Evolutionary conservation across 2,888 invertebrate genomes (phyloP).

Genomic region (Amphimallon solstitiale): DNA sequence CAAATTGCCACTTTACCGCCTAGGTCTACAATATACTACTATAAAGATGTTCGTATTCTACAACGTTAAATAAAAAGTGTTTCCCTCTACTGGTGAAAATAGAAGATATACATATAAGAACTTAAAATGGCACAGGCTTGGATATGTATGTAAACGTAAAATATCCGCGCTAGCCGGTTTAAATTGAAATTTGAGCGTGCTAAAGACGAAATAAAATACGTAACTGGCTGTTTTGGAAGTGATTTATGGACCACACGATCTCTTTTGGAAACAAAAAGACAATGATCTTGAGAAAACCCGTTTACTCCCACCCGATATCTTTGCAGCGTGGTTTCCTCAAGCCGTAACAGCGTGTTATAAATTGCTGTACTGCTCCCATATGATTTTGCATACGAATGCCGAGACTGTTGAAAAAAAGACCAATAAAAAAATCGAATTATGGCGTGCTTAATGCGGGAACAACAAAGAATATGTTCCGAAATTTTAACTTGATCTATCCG

Average conservation of each 20-base stretch:
- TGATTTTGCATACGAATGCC: conserved; percentile 20
- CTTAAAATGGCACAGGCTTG: too few relatives aligned
- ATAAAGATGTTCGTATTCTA: too few relatives aligned
- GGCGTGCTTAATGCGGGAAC: conserved; percentile 10
- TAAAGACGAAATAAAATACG: conserved; percentile 4
- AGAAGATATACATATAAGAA: too few relatives aligned
- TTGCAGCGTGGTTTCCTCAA: conserved; percentile 16
- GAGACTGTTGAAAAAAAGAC: conserved; percentile 16
- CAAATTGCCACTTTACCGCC: too few relatives aligned
- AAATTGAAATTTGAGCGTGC: too few relatives aligned
- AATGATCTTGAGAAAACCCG: conserved; percentile 24
- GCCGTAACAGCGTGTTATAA: conserved; percentile 7
- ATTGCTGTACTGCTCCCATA: background rate
- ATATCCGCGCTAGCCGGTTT: too few relatives aligned
- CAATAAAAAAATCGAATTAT: conserved; percentile 5
- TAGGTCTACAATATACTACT: too few relatives aligned
- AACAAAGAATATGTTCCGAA: conserved; percentile 1
- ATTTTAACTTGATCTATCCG: too few relatives aligned
- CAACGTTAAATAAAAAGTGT: too few relatives aligned
- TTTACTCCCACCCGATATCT: conserved; percentile 19
- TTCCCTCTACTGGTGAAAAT: too few relatives aligned
- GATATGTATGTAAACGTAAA: too few relatives aligned
- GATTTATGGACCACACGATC: conserved; percentile 5
- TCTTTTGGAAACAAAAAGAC: conserved; percentile 19
- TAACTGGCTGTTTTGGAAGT: background rate